Conservation (phyloP, 1,140 invertebrate species). For the Drosophila repletoides region DNA sequence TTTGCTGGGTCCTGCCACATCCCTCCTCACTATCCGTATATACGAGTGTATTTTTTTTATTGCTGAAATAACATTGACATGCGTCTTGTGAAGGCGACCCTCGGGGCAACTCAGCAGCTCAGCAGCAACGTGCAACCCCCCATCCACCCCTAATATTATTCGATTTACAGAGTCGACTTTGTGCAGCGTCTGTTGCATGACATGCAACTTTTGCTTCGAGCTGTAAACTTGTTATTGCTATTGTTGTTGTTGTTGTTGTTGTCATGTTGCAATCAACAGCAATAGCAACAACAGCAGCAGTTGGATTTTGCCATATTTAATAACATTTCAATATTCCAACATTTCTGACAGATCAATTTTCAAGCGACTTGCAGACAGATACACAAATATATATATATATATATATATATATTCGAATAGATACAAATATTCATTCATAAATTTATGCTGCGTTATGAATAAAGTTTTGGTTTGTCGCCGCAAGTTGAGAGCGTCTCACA, state of each 20-base stretch:
- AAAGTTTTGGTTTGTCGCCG: conserved; percentile 60
- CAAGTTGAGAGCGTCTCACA: conserved; percentile 31
- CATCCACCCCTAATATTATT: conserved; percentile 47
- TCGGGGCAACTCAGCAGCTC: conserved; percentile 15
- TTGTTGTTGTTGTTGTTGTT: conserved; percentile 18
- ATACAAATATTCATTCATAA: conserved; percentile 27
- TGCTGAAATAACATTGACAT: conserved; percentile 78
- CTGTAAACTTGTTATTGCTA: conserved; percentile 37
- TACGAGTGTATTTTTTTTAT: conserved; percentile 51
- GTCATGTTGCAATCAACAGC: conserved; percentile 46
- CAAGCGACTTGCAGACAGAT: conserved; percentile 31
- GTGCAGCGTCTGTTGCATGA: conserved; percentile 70
- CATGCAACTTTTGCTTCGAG: conserved; percentile 70
- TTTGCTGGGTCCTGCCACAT: conserved; percentile 31
- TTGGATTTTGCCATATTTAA: conserved; percentile 62
- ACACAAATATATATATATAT: conserved; percentile 32
- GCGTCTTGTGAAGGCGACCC: conserved; percentile 45
- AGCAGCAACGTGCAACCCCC: conserved; percentile 50
- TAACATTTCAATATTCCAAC: conserved; percentile 79
- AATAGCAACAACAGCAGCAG: conserved; percentile 48
- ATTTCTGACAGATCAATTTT: conserved; percentile 79
- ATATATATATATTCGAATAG: conserved; percentile 13
- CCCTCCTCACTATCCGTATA: conserved; percentile 26
- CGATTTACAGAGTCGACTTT: conserved; percentile 72
- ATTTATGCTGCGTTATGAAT: conserved; percentile 55